phyloP scores from a whole-genome alignment of 2,797 vertebrate species.

The Petrocephalus schoutedeni region DNA sequence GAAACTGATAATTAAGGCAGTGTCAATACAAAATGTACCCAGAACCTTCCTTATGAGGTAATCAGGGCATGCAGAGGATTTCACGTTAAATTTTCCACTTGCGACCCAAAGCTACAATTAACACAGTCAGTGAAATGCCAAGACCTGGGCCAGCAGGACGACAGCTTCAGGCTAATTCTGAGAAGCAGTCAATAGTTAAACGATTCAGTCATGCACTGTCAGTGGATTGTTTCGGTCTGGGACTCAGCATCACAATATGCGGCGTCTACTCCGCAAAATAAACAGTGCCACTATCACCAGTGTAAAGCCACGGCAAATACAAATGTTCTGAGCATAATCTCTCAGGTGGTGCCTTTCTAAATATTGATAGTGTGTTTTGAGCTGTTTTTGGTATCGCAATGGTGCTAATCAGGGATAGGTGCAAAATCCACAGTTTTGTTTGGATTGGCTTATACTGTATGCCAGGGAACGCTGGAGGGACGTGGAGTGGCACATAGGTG shows the following conservation, averaged over 20 bases:
- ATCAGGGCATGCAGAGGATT: background rate
- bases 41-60: background rate
- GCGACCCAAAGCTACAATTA: background rate
- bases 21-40: background rate
- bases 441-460: background rate
- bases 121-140: background rate
- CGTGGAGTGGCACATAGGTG: background rate
- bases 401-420: slow-evolving; percentile 9
- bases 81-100: background rate
- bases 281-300: background rate
- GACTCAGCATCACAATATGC: background rate
- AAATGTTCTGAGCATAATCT: slow-evolving; percentile 17
- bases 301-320: slow-evolving; percentile 18
- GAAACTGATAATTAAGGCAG: background rate
- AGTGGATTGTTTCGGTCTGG: background rate
- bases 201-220: background rate
- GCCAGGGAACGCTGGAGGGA: background rate
- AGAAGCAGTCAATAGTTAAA: background rate
- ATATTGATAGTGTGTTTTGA: slow-evolving; percentile 17
- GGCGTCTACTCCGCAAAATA: background rate
- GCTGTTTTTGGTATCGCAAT: background rate
- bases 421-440: slow-evolving; percentile 14
- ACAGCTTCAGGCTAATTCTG: background rate
- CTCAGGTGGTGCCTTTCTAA: slow-evolving; percentile 18
- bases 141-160: background rate